Base-by-base conservation (phyloP, 92 coral and sea anemone genomes). In the Pocillopora grandis region DNA sequence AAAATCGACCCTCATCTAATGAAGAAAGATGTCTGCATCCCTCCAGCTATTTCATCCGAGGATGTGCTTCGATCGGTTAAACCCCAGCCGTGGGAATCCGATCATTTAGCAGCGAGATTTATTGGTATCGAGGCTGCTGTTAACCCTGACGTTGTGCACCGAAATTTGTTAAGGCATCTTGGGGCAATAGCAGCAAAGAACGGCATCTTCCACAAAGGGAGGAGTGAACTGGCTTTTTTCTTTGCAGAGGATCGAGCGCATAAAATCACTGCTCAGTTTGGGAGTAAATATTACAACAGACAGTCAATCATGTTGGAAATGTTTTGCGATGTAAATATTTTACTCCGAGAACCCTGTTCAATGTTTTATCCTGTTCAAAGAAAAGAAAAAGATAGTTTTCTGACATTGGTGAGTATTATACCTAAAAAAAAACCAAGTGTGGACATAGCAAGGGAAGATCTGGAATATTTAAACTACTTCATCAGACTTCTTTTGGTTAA, bases 201-300 rank as follows among this genome's bases (percentile, higher is more conserved):
- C 37, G 94, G 99, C 2, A 87, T 97, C 58, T 97, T 97, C 86
- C 90, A 92, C 36, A 88, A 83, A 78, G 99, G 99, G 21, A 87
- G 99, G 62, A 92, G 95, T 66, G 95, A 97, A 74, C 70, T 97
- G 58, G 89, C 87, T 13, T 93, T 97, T 83, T 91, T 97, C 83
- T 97, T 89, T 72, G 82, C 98, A 15, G 83, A 89, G 61, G 94
- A 94, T 60, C 92, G 99, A 74, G 95, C 98, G 1, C 86, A 89
- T 60, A 87, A 94, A 66, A 58, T 97, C 60, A 90, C 95, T 1
- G 99, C 99, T 23, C 86, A 90, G 84, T 95, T 89, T 64, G 98
- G 99, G 23, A 90, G 84, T n/a, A 83, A 81, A 82, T 87, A 89
- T 85, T 97, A 92, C 81, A 92, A 92, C 82, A 85, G 99, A 80